Percentiles rank a stretch among this genome's conserved stretches.
phyloP scores from a whole-genome alignment of 1,140 invertebrate species.

The Platorchestia sp. region DNA sequence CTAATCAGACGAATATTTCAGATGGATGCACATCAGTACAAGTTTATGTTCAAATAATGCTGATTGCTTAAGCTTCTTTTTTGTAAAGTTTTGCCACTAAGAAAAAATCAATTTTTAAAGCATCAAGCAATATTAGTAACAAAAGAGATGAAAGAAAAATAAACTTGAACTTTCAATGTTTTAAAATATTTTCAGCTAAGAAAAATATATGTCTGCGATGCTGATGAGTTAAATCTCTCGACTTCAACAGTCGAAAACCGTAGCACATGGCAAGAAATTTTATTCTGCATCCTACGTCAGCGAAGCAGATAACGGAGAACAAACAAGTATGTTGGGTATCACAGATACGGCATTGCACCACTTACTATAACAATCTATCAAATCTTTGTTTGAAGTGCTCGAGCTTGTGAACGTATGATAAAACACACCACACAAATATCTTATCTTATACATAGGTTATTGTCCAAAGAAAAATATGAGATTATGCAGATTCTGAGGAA shows the following conservation, averaged over 20 bases:
- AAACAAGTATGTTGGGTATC: not conserved
- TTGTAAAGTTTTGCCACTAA: not conserved
- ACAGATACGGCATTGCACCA: constrained; percentile 34
- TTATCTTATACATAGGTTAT: constrained; percentile 13
- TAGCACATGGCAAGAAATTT: not conserved
- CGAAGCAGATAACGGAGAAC: not conserved
- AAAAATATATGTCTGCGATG: not conserved
- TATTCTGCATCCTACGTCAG: not conserved
- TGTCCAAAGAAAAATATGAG: constrained; percentile 8
- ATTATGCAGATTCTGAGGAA: not conserved
- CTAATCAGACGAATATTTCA: no score
- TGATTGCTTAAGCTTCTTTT: no score
- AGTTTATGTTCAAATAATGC: no score
- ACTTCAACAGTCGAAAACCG: not conserved
- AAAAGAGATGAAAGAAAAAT: not conserved
- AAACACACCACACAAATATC: not conserved
- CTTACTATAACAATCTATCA: not conserved
- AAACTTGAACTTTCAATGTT: not conserved
- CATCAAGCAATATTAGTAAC: not conserved
- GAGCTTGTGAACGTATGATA: not conserved
- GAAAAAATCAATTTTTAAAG: not conserved
- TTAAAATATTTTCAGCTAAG: not conserved
- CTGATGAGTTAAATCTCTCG: no score
- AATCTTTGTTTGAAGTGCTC: not conserved
- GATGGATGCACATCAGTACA: no score